Conservation (phyloP, 2,797 vertebrate species). For the Neomorphus geoffroyi region DNA sequence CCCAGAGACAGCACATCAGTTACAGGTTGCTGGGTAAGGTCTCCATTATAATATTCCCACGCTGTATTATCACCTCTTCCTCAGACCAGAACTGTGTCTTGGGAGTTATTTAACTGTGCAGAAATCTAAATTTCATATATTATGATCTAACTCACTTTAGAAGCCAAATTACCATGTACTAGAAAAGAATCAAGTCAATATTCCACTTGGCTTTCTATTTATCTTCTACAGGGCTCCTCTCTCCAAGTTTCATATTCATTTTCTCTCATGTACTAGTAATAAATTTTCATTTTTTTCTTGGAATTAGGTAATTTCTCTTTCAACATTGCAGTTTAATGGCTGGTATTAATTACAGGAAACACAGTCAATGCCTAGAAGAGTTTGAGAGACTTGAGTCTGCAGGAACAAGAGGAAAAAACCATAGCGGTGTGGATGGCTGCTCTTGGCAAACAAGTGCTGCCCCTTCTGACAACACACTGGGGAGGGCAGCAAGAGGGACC, state of each 20-base stretch:
- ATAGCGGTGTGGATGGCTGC: not conserved
- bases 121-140: conserved; percentile 85
- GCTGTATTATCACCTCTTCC: conserved; percentile 73
- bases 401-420: not conserved
- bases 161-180: conserved; percentile 78
- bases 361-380: conserved; percentile 51
- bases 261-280: conserved; percentile 70
- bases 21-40: conserved; percentile 74
- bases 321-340: conserved; percentile 73
- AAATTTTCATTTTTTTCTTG: conserved; percentile 74
- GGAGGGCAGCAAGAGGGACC: not conserved
- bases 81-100: conserved; percentile 72
- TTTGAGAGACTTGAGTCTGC: conserved; percentile 34
- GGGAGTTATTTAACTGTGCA: conserved; percentile 80
- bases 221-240: conserved; percentile 70
- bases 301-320: conserved; percentile 78
- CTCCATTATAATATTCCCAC: conserved; percentile 74
- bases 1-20: conserved; percentile 55
- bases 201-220: conserved; percentile 79
- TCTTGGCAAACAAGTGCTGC: not conserved
- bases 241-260: conserved; percentile 71
- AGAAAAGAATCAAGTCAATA: conserved; percentile 81
- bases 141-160: conserved; percentile 80
- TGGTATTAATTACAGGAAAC: conserved; percentile 77
- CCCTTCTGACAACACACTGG: fast-evolving